Conservation (phyloP, 1,140 invertebrate genomes). For the Ericerus pela region DNA sequence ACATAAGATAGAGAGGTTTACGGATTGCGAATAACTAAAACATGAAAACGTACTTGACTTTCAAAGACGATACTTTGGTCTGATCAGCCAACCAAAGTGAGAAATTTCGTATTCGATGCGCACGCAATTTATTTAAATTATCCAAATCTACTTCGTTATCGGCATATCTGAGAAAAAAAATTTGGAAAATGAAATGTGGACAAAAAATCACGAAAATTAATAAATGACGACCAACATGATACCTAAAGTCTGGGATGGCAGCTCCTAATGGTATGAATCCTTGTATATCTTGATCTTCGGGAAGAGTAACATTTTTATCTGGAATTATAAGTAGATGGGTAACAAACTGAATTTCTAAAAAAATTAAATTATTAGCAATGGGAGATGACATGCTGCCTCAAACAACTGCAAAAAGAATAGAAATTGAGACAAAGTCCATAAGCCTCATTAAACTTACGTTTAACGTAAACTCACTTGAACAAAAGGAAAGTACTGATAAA, state of each 20-base stretch:
- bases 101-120: not conserved
- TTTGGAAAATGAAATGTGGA: not conserved
- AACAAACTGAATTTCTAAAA: too few relatives aligned
- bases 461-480: too few relatives aligned
- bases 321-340: too few relatives aligned
- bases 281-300: conserved; percentile 62
- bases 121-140: conserved; percentile 29
- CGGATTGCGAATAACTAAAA: not conserved
- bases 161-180: conserved; percentile 1
- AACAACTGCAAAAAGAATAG: too few relatives aligned
- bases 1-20: not conserved
- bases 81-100: not conserved
- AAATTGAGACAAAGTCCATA: too few relatives aligned
- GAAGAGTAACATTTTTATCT: conserved; percentile 51
- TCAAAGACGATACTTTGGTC: not conserved
- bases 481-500: too few relatives aligned
- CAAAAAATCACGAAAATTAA: not conserved
- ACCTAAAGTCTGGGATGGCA: conserved; percentile 38
- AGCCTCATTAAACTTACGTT: too few relatives aligned
- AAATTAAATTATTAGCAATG: too few relatives aligned
- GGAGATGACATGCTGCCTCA: too few relatives aligned
- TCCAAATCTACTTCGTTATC: conserved; percentile 24
- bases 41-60: not conserved
- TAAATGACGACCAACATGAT: conserved; percentile 16
- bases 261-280: conserved; percentile 59